Evolutionary conservation across 2,888 invertebrate genomes (phyloP), one percentile per base, ranked within the genome.

Genomic region (Branchipolynoe longqiensis): DNA sequence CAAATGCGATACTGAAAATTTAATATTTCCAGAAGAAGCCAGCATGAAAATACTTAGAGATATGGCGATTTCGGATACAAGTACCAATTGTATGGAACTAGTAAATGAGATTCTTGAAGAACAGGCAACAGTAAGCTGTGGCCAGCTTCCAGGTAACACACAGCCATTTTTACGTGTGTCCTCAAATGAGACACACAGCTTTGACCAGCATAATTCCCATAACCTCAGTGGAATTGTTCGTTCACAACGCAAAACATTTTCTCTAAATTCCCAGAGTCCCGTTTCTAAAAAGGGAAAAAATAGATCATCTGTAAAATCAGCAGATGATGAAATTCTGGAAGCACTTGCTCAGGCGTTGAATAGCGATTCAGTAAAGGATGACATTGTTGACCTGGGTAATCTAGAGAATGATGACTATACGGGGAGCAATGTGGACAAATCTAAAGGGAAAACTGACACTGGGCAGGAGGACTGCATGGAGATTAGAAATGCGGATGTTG

Each of bases 381-480:
- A 69, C 22, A 25, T 62, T 69, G 69, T 69, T 6, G 69, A 69
- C 6, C 33, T 14, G 14, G 69, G 38, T 0, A 38, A 36, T 12
- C 38, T 78, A 28, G 54, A n/a, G 48, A 22, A 4, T 62, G n/a
- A 62, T 62, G 62, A 33, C 28, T 18, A 73, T 6, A 8, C 28
- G 8, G 38, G 28, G 36, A 36, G 38, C 40, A 40, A 40, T 22
- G 18, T 73, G 18, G 36, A 22, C 38, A 73, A 14, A 18, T 38
- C 22, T 36, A 73, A 38, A 41, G n/a, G 38, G 73, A 62, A 64
- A 64, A 64, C 8, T n/a, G n/a, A n/a, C n/a, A n/a, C n/a, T n/a
- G n/a, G n/a, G n/a, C n/a, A n/a, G n/a, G n/a, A n/a, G n/a, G n/a
- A n/a, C n/a, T n/a, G n/a, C n/a, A n/a, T n/a, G n/a, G n/a, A n/a